Conservation (phyloP, 2,797 vertebrate genomes). For the Peromyscus nudipes region DNA sequence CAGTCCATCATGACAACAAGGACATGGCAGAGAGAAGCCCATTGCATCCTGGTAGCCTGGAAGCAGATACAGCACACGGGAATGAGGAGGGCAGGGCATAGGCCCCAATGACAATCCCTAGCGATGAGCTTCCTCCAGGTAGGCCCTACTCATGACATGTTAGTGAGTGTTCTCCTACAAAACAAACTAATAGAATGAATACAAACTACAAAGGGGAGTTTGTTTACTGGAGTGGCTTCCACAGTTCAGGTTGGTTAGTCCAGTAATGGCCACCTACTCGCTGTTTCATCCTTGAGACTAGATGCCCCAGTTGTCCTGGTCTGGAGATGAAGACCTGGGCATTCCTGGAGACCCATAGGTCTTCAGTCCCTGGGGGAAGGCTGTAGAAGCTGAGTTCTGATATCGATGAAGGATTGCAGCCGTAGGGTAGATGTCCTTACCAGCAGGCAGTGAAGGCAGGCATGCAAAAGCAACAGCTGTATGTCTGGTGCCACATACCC, state of each 20-base stretch:
- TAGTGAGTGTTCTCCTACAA: not conserved
- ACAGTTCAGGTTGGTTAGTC: not conserved
- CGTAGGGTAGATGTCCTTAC: not conserved
- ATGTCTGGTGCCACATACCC: not conserved
- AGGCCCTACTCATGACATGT: not conserved
- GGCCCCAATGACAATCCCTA: not conserved
- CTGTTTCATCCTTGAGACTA: not conserved
- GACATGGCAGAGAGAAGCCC: not conserved
- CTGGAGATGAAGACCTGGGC: not conserved
- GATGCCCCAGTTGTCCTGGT: not conserved
- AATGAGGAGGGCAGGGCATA: not conserved
- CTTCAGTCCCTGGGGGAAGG: not conserved
- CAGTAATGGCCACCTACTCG: too few relatives aligned
- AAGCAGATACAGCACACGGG: not conserved
- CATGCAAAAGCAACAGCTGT: not conserved
- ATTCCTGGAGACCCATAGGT: not conserved
- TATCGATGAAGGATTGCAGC: not conserved
- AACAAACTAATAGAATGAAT: not conserved
- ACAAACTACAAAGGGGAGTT: too few relatives aligned
- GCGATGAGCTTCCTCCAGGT: not conserved
- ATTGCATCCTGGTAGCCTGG: not conserved
- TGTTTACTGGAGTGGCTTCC: not conserved
- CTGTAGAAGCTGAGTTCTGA: not conserved
- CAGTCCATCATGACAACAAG: not conserved
- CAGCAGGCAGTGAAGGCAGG: not conserved